Conservation (phyloP, 2,888 invertebrate species). For the Pecten maximus region DNA sequence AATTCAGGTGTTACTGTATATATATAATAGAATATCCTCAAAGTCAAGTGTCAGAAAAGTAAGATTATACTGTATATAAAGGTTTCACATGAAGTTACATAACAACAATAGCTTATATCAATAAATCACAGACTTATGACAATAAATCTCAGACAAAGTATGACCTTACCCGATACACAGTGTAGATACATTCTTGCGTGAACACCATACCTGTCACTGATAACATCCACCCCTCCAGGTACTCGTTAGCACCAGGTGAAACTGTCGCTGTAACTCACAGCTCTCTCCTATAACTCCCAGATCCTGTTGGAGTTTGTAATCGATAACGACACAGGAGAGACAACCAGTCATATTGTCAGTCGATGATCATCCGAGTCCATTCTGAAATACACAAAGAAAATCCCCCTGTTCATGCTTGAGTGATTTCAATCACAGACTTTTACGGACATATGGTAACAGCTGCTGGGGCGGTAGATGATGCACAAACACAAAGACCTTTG, state of each 20-base stretch:
- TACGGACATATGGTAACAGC: neutral
- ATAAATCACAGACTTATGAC: neutral
- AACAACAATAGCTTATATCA: neutral
- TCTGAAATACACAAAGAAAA: slow-evolving; percentile 30
- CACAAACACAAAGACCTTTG: neutral
- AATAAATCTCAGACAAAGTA: neutral
- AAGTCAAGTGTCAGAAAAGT: neutral
- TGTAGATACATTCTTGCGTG: slow-evolving; percentile 1
- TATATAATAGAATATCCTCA: neutral
- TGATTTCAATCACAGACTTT: neutral
- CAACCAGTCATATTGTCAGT: neutral
- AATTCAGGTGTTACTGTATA: neutral
- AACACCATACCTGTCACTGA: slow-evolving; percentile 11
- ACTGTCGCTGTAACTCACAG: neutral
- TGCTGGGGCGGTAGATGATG: neutral
- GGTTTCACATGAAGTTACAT: neutral
- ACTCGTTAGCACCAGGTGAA: neutral
- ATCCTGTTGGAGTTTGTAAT: neutral
- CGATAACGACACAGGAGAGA: neutral
- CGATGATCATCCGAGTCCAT: neutral
- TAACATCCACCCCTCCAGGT: neutral
- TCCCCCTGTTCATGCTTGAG: neutral
- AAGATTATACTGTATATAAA: neutral
- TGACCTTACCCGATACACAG: neutral
- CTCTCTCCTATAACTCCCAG: neutral